phyloP scores from a whole-genome alignment of 2,797 vertebrate genomes.

The Selene dorsalis region DNA sequence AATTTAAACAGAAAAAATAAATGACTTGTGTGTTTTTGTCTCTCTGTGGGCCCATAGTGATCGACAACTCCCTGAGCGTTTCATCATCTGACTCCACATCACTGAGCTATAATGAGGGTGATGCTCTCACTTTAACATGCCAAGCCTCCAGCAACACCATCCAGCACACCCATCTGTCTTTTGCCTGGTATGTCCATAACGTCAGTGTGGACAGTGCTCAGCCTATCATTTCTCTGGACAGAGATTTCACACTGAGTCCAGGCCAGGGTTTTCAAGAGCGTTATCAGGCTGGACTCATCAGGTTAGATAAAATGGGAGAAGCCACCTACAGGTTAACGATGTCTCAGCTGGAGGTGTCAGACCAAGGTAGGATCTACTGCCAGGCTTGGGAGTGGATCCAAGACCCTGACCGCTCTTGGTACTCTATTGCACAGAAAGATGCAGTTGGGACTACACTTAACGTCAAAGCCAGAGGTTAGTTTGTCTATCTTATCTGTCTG shows the following conservation, averaged over 20 bases:
- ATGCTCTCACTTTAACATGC: slow-evolving; percentile 85
- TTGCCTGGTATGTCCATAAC: slow-evolving; percentile 87
- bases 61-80: slow-evolving; percentile 87
- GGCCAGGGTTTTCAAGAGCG: slow-evolving; percentile 76
- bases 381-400: slow-evolving; percentile 83
- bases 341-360: slow-evolving; percentile 72
- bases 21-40: slow-evolving; percentile 15
- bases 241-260: slow-evolving; percentile 79
- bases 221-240: slow-evolving; percentile 77
- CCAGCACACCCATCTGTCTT: slow-evolving; percentile 93
- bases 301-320: slow-evolving; percentile 81
- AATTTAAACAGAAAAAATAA: background rate
- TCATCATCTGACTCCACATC: slow-evolving; percentile 68
- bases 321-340: slow-evolving; percentile 79
- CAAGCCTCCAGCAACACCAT: slow-evolving; percentile 86
- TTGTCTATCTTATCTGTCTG: too few species aligned
- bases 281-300: slow-evolving; percentile 71
- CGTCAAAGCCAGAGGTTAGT: slow-evolving; percentile 84
- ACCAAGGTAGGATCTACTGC: slow-evolving; percentile 82
- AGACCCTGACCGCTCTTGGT: slow-evolving; percentile 85
- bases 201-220: slow-evolving; percentile 31
- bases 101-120: slow-evolving; percentile 79
- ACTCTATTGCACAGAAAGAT: slow-evolving; percentile 80
- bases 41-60: slow-evolving; percentile 81
- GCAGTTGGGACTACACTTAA: slow-evolving; percentile 62